Conservation (phyloP, 2,797 vertebrate genomes). For the Crenichthys baileyi region DNA sequence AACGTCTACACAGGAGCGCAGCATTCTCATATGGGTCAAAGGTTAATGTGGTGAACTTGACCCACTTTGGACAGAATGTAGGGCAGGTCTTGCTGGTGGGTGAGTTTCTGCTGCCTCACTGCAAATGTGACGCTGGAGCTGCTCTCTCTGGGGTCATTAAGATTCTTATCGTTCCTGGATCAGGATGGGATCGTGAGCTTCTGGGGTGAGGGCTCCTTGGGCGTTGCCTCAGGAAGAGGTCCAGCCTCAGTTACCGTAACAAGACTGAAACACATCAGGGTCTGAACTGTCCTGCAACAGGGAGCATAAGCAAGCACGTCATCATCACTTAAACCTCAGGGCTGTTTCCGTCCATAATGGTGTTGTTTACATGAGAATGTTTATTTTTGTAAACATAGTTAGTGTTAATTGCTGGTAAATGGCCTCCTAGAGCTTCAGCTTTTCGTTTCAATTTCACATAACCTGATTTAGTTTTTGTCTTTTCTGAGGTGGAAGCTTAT, state of each 20-base stretch:
- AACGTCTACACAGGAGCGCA: constrained; percentile 23
- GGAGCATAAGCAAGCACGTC: constrained; percentile 16
- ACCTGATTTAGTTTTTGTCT: background rate
- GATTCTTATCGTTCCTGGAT: constrained; percentile 53
- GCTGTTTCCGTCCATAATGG: constrained; percentile 15
- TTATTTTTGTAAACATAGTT: constrained; percentile 22
- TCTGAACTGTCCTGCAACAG: constrained; percentile 11
- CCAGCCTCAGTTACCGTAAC: constrained; percentile 31
- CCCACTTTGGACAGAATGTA: constrained; percentile 37
- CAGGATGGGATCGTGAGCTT: constrained; percentile 49
- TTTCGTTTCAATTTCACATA: background rate
- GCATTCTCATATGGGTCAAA: constrained; percentile 39
- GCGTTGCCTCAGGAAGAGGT: constrained; percentile 42
- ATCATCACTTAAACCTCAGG: constrained; percentile 9
- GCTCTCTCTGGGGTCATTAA: constrained; percentile 59
- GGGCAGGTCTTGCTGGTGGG: constrained; percentile 37
- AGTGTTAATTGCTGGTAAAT: background rate
- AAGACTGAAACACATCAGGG: constrained; percentile 30
- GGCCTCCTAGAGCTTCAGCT: background rate
- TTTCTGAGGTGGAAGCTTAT: background rate
- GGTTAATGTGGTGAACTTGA: constrained; percentile 43
- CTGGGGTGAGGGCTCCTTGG: background rate
- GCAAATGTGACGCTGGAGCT: constrained; percentile 44
- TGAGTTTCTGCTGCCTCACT: constrained; percentile 35
- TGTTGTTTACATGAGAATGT: constrained; percentile 37